Evolutionary conservation across 1,140 invertebrate species (phyloP).

Genomic region (Ceratina australensis): DNA sequence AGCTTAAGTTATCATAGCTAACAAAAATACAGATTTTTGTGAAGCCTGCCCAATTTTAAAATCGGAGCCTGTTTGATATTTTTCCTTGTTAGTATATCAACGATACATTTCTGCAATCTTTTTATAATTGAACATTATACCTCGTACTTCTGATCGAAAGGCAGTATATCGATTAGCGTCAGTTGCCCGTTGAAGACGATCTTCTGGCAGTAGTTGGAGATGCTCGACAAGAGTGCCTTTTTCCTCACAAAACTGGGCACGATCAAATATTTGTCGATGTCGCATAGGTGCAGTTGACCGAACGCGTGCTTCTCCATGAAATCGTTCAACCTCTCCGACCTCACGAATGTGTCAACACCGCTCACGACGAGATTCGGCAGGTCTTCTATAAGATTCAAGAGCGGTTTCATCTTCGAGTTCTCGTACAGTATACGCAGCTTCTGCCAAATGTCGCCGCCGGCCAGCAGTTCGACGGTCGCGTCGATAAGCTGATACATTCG

Average conservation of each 20-base stretch:
- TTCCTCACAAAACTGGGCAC: constrained; percentile 69
- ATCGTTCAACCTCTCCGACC: constrained; percentile 68
- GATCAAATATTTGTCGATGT: constrained; percentile 73
- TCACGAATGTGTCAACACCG: constrained; percentile 70
- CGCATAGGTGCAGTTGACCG: constrained; percentile 66
- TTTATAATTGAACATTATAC: constrained; percentile 27
- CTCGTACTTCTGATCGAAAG: constrained; percentile 51
- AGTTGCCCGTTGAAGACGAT: constrained; percentile 52
- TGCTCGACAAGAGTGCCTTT: constrained; percentile 67
- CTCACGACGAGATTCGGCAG: constrained; percentile 71
- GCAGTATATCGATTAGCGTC: constrained; percentile 61
- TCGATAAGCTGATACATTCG: constrained; percentile 58
- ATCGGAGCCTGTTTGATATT: no score
- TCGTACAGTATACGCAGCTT: constrained; percentile 67
- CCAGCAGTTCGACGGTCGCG: constrained; percentile 56
- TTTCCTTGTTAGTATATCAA: no score
- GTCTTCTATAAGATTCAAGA: constrained; percentile 71
- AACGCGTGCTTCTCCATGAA: constrained; percentile 61
- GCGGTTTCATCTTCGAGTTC: constrained; percentile 61
- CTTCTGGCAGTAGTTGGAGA: constrained; percentile 71
- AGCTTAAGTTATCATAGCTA: no score
- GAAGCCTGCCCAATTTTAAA: no score
- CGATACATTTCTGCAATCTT: no score
- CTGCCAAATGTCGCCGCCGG: constrained; percentile 72
- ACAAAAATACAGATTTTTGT: no score